Conservation (phyloP, 2,113 vertebrate species). For the Jaculus jaculus region DNA sequence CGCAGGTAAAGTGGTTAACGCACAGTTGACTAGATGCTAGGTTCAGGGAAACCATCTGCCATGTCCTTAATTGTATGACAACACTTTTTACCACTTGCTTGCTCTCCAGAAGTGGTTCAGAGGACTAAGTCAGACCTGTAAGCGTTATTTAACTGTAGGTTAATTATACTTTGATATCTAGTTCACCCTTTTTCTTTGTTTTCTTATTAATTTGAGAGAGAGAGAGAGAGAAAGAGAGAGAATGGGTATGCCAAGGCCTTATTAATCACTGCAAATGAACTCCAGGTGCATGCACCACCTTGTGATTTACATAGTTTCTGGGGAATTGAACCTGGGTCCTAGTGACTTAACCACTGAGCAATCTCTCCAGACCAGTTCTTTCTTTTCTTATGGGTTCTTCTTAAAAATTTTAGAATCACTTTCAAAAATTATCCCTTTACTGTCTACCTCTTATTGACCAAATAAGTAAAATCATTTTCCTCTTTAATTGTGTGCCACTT, state of each 20-base stretch:
- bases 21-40: accelerated
- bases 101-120: neutral
- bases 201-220: too few species aligned
- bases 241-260: too few species aligned
- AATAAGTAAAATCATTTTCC: neutral
- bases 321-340: too few species aligned
- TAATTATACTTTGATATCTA: neutral
- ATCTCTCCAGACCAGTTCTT: neutral
- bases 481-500: neutral
- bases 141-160: neutral
- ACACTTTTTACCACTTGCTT: neutral
- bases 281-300: too few species aligned
- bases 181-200: too few species aligned
- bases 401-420: neutral
- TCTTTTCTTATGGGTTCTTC: neutral
- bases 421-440: neutral
- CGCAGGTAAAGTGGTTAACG: neutral
- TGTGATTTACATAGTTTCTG: too few species aligned
- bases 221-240: too few species aligned
- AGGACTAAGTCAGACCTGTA: neutral
- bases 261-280: too few species aligned
- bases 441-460: neutral
- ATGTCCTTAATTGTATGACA: neutral
- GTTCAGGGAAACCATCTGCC: neutral
- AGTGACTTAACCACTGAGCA: too few species aligned